These are phyloP conservation scores for Actinopyga echinites DNA, from an alignment of 53 echinoderm and acorn worm species.

Conservation along the genomic window DNA sequence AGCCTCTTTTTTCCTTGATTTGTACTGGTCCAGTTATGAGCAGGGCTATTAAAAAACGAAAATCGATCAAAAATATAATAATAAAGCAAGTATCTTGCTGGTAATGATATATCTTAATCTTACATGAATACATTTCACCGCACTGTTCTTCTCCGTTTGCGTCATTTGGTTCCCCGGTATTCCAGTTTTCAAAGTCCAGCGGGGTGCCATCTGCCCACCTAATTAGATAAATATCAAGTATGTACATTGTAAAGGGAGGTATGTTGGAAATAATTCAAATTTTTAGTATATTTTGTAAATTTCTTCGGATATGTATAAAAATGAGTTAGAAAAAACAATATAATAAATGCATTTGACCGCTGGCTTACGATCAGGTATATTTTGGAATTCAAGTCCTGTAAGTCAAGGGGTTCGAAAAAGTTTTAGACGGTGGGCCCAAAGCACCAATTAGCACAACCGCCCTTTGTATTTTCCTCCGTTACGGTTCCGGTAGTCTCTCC, in stretches of 20 bases:
- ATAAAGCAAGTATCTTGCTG: not conserved
- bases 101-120: too few species aligned
- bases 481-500: too few species aligned
- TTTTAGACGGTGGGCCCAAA: too few species aligned
- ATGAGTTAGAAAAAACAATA: too few species aligned
- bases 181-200: slow-evolving; percentile 71
- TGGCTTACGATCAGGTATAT: too few species aligned
- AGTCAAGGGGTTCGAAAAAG: too few species aligned
- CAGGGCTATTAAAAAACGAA: not conserved
- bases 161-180: slow-evolving; percentile 67
- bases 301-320: too few species aligned
- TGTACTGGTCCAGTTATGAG: not conserved
- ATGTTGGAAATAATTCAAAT: not conserved
- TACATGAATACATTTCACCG: slow-evolving; percentile 64
- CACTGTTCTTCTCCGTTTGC: slow-evolving; percentile 74
- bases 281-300: too few species aligned
- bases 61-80: not conserved
- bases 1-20: not conserved
- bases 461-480: too few species aligned
- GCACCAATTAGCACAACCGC: too few species aligned
- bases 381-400: too few species aligned
- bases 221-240: not conserved
- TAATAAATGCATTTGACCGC: too few species aligned
- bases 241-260: not conserved
- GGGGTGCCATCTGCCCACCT: slow-evolving; percentile 63